Conservation (phyloP, 2,113 vertebrate species). For the Balaenoptera acutorostrata region DNA sequence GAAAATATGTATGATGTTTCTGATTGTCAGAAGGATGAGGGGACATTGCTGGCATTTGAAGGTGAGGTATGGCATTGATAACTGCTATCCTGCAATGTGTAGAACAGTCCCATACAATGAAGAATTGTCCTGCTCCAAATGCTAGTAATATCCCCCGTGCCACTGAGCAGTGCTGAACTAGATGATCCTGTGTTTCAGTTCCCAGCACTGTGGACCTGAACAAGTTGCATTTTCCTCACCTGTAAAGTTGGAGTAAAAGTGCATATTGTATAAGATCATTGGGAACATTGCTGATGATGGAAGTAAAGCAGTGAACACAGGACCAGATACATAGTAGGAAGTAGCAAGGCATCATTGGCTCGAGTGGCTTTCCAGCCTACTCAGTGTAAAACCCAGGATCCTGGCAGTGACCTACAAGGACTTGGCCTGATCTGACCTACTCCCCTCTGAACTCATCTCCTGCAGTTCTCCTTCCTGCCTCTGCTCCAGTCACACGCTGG, state of each 20-base stretch:
- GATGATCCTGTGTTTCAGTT: background rate
- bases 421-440: rapidly evolving
- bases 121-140: no score
- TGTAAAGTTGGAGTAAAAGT: background rate
- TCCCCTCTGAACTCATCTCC: background rate
- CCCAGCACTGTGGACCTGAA: background rate
- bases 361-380: background rate
- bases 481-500: background rate
- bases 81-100: background rate
- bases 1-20: background rate
- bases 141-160: no score
- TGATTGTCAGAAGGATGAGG: background rate
- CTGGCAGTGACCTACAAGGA: background rate
- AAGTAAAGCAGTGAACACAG: background rate
- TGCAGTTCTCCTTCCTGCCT: background rate
- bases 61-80: background rate
- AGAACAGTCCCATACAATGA: background rate
- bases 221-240: background rate
- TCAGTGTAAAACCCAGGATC: background rate
- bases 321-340: background rate
- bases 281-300: background rate
- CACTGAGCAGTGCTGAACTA: background rate
- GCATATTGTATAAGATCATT: background rate
- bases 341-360: background rate
- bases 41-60: background rate